Evolutionary conservation across 2,888 invertebrate genomes (phyloP), one percentile per base, ranked within the genome.

Genomic region (Alloscopus bannaensis): DNA sequence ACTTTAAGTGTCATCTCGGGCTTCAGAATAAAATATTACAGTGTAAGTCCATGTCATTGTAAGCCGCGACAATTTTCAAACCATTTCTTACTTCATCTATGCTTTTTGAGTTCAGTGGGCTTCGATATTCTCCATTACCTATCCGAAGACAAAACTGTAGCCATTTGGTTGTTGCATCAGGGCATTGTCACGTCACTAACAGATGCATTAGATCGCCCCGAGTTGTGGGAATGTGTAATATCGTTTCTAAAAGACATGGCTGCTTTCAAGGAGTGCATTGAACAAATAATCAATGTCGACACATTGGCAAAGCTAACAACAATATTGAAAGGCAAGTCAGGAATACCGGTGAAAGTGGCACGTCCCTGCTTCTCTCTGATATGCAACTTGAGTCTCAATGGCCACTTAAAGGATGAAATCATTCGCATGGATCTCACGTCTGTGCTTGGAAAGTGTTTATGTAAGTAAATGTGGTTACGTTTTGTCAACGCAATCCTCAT

Each of bases 121-220:
- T 80, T 80, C 60, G 77, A 72, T 4, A 71, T 83, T n/a, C 68
- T 83, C 2, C 80, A 81, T 55, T 77, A 65, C 60, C 36, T 83
- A 29, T 72, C 80, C 3, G 80, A 83, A 18, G 75, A 81, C 22
- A 26, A 47, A 13, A 22, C 57, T 18, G 80, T 82, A 16, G 62
- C 71, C 3, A 59, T 45, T 4, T 52, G 50, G 31, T 42, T 83
- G 24, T 42, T 77, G 0, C 71, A 76, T 31, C 81, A 81, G 42
- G 71, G 76, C 2, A 24, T 83, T n/a, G 66, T 80, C 0, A 76
- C 75, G 13, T 60, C 77, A 0, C 31, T 83, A 1, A 36, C 65
- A 1, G 77, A 80, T 36, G 57, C 77, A 2, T 26, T 83, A 28
- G 81, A 80, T 3, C 36, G 81, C 18, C 31, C 70, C 18, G 76